phyloP scores from a whole-genome alignment of 1,140 invertebrate genomes.

The Macrotrachela quadricornifera region DNA sequence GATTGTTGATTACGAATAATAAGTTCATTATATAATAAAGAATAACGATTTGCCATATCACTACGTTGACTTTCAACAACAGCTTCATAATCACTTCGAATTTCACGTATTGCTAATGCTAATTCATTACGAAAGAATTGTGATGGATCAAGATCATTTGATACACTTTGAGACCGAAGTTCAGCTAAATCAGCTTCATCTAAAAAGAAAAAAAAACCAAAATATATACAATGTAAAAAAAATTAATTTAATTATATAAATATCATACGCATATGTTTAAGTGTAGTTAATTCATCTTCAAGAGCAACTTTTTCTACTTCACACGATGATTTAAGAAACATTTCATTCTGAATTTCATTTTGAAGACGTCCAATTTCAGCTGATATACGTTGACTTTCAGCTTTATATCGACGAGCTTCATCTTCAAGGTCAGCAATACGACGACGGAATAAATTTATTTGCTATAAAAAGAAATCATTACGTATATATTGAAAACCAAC shows the following conservation, averaged over 20 bases:
- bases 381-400: background rate
- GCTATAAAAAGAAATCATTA: constrained; percentile 9
- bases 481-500: too few relatives aligned
- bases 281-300: background rate
- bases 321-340: background rate
- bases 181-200: too few relatives aligned
- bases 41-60: background rate
- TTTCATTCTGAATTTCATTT: constrained; percentile 1
- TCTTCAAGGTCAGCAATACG: background rate
- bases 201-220: background rate
- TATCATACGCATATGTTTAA: background rate
- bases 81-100: background rate
- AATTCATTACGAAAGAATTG: background rate
- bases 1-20: background rate
- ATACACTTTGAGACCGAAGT: too few relatives aligned
- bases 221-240: background rate
- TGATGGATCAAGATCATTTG: background rate
- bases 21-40: background rate
- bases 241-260: background rate
- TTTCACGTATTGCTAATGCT: background rate
- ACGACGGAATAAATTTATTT: background rate
- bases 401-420: background rate
- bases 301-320: constrained; percentile 1
- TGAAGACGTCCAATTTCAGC: background rate
- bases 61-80: background rate